phyloP scores from a whole-genome alignment of 2,888 invertebrate genomes.

The Spisula subtruncata region DNA sequence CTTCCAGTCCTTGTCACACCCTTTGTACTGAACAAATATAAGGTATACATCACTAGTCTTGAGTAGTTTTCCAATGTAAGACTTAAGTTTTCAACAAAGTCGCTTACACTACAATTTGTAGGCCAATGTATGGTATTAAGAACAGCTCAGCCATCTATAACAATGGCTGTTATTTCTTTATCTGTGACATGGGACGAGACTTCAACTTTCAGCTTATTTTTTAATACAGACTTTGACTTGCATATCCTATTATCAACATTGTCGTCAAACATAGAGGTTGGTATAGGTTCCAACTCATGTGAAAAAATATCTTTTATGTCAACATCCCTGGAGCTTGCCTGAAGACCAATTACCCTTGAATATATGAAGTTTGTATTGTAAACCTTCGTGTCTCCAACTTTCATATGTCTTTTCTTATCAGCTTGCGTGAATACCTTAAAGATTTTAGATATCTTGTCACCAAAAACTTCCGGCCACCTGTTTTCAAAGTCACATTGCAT shows the following conservation, averaged over 20 bases:
- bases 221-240: slow-evolving; percentile 35
- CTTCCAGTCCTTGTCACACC: no score
- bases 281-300: slow-evolving; percentile 47
- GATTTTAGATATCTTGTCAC: neutral
- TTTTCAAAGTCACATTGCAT: slow-evolving; percentile 46
- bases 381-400: slow-evolving; percentile 38
- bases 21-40: no score
- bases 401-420: slow-evolving; percentile 13
- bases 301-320: slow-evolving; percentile 33
- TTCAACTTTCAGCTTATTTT: neutral
- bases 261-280: slow-evolving; percentile 56
- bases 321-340: slow-evolving; percentile 41
- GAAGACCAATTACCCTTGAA: slow-evolving; percentile 50
- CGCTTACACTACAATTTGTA: neutral
- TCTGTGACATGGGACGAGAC: neutral
- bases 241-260: slow-evolving; percentile 39
- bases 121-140: slow-evolving; percentile 38
- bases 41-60: no score
- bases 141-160: slow-evolving; percentile 51
- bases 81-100: slow-evolving; percentile 6
- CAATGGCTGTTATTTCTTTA: neutral
- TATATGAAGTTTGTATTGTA: slow-evolving; percentile 55
- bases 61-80: neutral
- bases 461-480: slow-evolving; percentile 31
- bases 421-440: neutral